These are phyloP conservation scores for Henricia sp. DNA, from an alignment of 53 echinoderm and acorn worm species.

Conservation along the genomic window DNA sequence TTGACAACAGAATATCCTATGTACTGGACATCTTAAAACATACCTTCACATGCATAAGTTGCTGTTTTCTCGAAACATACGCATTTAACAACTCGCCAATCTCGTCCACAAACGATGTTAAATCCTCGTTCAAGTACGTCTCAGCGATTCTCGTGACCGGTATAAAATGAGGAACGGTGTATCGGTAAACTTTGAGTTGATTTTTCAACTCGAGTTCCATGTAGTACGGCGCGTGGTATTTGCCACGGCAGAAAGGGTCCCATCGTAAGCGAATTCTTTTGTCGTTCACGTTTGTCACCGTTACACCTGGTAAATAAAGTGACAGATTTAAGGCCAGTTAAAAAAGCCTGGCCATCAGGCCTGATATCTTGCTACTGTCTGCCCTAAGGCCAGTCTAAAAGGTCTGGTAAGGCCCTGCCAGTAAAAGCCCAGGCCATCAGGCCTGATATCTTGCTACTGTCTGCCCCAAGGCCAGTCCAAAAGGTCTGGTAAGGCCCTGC, in stretches of 20 bases:
- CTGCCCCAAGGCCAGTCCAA: no score
- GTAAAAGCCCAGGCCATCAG: no score
- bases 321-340: no score
- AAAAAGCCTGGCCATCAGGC: neutral
- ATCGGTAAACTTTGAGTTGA: conserved; percentile 51
- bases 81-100: conserved; percentile 78
- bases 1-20: neutral
- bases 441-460: no score
- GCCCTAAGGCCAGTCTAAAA: no score
- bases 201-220: conserved; percentile 70
- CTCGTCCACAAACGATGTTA: conserved; percentile 70
- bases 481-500: no score
- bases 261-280: conserved; percentile 81
- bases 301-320: conserved; percentile 46
- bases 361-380: no score
- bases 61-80: conserved; percentile 77
- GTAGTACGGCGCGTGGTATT: conserved; percentile 90
- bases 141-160: conserved; percentile 72
- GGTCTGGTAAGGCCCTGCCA: no score
- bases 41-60: conserved; percentile 73
- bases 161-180: conserved; percentile 83
- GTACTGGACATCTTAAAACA: no score
- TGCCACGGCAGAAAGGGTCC: conserved; percentile 85
- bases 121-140: conserved; percentile 57
- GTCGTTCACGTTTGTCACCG: conserved; percentile 61